phyloP scores from a whole-genome alignment of 2,888 invertebrate species.

The Nesidiocoris tenuis region DNA sequence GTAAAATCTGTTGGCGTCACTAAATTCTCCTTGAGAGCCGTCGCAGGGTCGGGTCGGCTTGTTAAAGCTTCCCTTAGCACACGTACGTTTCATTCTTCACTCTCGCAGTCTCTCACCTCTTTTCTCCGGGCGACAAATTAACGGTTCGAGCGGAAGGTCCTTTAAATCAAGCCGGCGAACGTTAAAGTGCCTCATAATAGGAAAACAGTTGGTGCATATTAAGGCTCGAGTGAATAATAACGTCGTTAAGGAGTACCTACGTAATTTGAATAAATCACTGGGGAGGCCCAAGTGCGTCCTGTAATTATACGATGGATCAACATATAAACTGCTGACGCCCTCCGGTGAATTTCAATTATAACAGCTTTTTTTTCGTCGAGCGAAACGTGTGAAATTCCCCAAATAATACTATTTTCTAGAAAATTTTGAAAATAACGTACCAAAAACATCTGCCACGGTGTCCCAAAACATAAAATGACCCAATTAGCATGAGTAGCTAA shows the following conservation, averaged over 20 bases:
- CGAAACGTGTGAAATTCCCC: too few relatives aligned
- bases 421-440: too few relatives aligned
- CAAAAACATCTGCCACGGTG: too few relatives aligned
- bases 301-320: not conserved
- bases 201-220: not conserved
- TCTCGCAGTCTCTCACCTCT: not conserved
- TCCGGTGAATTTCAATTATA: not conserved
- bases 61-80: not conserved
- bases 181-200: not conserved
- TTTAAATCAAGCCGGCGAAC: not conserved
- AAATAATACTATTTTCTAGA: too few relatives aligned
- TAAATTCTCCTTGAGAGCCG: slow-evolving; percentile 12
- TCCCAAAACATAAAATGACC: too few relatives aligned
- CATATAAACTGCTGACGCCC: not conserved
- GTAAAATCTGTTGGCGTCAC: slow-evolving; percentile 19
- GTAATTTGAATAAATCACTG: too few relatives aligned
- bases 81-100: not conserved
- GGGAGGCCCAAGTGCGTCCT: too few relatives aligned
- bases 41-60: not conserved
- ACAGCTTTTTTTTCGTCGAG: not conserved
- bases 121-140: not conserved
- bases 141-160: not conserved
- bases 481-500: too few relatives aligned
- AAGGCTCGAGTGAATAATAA: not conserved
- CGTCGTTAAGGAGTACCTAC: not conserved